Base-by-base conservation (phyloP, 2,888 invertebrate species). In the Megamerina dolium region DNA sequence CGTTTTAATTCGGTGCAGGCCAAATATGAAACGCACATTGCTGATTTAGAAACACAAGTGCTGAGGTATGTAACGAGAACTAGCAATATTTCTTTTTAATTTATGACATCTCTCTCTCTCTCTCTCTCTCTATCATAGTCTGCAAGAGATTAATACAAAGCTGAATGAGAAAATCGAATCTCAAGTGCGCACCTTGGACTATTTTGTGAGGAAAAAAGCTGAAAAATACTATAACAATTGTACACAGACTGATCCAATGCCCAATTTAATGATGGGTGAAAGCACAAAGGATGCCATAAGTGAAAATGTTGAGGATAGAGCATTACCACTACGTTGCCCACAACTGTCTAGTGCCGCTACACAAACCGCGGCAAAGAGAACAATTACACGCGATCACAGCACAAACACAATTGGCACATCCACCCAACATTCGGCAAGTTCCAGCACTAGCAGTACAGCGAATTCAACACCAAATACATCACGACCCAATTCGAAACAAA, bases 1-100 rank as follows among this genome's bases (percentile, higher is more conserved):
- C 85, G 85, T 57, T 86, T 87, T 61, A 78, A 80, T 27, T 82
- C 83, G 33, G 84, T 86, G 77, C 85, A 85, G 67, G 75, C 79
- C 43, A 87, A 85, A 61, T 87, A 87, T 58, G 82, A 83, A 53
- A 78, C 74, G 27, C 85, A 86, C 59, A 84, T 85, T 43, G 80
- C 82, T 51, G 84, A 84, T 55, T 73, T 84, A n/a, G 84, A 84
- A 66, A 74, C 82, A 18, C 83, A 84, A 63, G 78, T 78, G 12
- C 54, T 72, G 41, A 73, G 69, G 69, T 73, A 45, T 53, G 46
- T 38, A 8, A 12, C 1, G 14, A 16, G 6, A 18, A n/a, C n/a
- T n/a, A n/a, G n/a, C n/a, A 33, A 14, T 13, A 42, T 40, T 40
- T 19, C 32, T 39, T 36, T 23, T 35, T 13, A 35, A 40, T 21